Evolutionary conservation across 2,797 vertebrate genomes (phyloP).

Genomic region (Sebastiscus tertius): DNA sequence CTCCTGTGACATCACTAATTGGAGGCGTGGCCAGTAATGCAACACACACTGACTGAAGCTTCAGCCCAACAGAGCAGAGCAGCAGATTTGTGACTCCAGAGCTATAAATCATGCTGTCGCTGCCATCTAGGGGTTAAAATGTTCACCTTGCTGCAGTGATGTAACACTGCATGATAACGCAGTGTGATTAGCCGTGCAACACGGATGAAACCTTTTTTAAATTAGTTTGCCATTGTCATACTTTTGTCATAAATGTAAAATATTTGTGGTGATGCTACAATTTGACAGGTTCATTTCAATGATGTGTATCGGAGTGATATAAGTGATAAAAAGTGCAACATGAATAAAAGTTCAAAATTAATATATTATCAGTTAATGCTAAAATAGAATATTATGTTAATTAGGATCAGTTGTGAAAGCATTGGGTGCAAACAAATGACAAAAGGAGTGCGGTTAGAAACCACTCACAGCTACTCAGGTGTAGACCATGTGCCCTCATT

Average conservation of each 20-base stretch:
- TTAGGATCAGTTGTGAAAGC: not conserved
- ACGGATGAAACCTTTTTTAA: not conserved
- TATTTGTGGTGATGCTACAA: not conserved
- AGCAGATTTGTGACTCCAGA: not conserved
- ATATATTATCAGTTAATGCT: not conserved
- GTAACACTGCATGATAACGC: not conserved
- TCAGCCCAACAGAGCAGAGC: not conserved
- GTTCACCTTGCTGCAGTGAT: not conserved
- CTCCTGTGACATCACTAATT: not conserved
- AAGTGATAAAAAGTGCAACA: too few relatives aligned
- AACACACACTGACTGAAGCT: not conserved
- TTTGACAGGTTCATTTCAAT: not conserved
- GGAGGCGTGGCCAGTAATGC: not conserved
- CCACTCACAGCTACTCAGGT: not conserved
- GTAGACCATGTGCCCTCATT: not conserved
- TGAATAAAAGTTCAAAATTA: not conserved
- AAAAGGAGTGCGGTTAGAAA: not conserved
- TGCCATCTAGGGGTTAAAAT: conserved; percentile 44
- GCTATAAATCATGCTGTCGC: conserved; percentile 8
- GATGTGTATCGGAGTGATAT: not conserved
- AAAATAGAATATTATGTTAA: not conserved
- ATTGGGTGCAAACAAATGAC: not conserved
- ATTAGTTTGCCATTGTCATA: not conserved
- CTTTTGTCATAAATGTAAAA: not conserved
- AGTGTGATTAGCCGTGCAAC: not conserved